phyloP scores from a whole-genome alignment of 2,888 invertebrate species.

The Meliscaeva auricollis region DNA sequence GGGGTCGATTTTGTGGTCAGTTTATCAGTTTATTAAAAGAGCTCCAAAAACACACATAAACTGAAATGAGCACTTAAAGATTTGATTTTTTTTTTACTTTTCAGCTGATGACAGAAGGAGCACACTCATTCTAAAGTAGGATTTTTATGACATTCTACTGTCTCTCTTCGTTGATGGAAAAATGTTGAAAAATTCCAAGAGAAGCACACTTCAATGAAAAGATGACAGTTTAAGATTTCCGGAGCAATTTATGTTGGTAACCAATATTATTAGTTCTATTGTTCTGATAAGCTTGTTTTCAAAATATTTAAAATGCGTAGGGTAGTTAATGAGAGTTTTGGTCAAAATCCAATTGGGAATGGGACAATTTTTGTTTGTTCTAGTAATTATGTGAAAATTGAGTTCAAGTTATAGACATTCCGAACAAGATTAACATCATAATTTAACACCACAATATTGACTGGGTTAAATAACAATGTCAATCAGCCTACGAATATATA shows the following conservation, averaged over 20 bases:
- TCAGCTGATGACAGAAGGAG: constrained; percentile 38
- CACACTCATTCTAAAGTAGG: constrained; percentile 11
- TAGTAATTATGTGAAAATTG: constrained; percentile 17
- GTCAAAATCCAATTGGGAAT: background rate
- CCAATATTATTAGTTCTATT: background rate
- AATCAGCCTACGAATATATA: background rate
- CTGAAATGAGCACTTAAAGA: constrained; percentile 48
- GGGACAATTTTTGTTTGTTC: background rate
- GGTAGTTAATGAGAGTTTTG: background rate
- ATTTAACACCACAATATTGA: background rate
- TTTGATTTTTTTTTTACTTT: constrained; percentile 12
- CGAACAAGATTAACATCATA: constrained; percentile 23
- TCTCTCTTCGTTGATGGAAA: background rate
- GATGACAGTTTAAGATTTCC: constrained; percentile 5
- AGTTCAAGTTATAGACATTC: background rate
- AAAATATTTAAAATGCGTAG: constrained; percentile 28
- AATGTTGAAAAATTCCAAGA: background rate
- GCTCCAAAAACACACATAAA: constrained; percentile 19
- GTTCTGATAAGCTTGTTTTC: constrained; percentile 18
- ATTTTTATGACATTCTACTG: constrained; percentile 17
- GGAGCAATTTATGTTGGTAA: background rate
- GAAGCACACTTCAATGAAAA: constrained; percentile 11
- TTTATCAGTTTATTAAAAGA: constrained; percentile 16
- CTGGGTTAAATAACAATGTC: background rate
- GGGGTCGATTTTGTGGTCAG: constrained; percentile 36